Evolutionary conservation across 2,888 invertebrate genomes (phyloP), one percentile per base, ranked within the genome.

Genomic region (Muscina levida): DNA sequence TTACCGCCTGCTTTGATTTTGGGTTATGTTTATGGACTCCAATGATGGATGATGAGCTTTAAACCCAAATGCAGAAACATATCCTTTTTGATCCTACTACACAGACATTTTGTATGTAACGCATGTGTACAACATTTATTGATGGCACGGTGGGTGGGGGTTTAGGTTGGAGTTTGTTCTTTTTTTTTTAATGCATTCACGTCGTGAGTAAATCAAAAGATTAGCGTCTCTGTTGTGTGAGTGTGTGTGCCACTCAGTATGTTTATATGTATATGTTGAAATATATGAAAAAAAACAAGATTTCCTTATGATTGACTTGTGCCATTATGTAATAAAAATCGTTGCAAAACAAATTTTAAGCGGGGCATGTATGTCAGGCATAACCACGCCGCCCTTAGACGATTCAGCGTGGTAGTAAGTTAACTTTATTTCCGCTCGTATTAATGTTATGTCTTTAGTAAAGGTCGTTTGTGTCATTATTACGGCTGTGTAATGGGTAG

Each of bases 231-330:
- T n/a, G n/a, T n/a, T n/a, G n/a, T n/a, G n/a, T n/a, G n/a, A n/a
- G n/a, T n/a, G n/a, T n/a, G n/a, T n/a, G n/a, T n/a, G n/a, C n/a
- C n/a, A n/a, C n/a, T 57, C 1, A 2, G 31, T 42, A 42, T 62
- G 37, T n/a, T 31, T 62, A 19, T 42, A 67, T 75, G 46, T 44
- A 17, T 68, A 22, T 31, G 42, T 67, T 22, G 2, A 31, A 3
- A 8, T 31, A 31, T 31, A 31, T 31, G 8, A 5, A 31, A 3
- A 31, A 31, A 70, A 66, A 67, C 67, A 53, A 71, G 73, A 77
- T 77, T 77, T 81, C 70, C 73, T 71, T 77, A 71, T 80, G 80
- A 73, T 80, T 77, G 80, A 72, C 77, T 71, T 67, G 26, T 42
- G 53, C 59, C 71, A 77, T 73, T 77, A 74, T 67, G 62, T 62